Base-by-base conservation (phyloP, 2,888 invertebrate species). In the Agrotis exclamationis region DNA sequence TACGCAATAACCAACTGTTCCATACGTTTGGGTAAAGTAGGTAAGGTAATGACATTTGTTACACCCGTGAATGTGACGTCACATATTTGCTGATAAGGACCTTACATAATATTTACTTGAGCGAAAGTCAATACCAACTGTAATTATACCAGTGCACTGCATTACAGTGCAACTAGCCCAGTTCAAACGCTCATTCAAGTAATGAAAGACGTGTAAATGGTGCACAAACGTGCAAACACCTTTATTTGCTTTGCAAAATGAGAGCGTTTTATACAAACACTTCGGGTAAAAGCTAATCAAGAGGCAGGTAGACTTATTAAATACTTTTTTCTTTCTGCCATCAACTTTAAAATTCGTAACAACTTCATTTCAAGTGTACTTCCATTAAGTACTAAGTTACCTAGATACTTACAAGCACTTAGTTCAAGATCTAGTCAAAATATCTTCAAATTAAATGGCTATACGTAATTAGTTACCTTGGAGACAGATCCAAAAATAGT, bases 171-270 rank as follows among this genome's bases (percentile, higher is more conserved):
- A 44, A 60, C 54, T 24, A 45, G 18, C 20, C 18, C 4, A 16
- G 50, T 60, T 57, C 14, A 51, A 68, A 56, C 22, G 11, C 11
- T 69, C 18, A 22, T 57, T 6, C 16, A 13, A 22, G n/a, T 73
- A 50, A 66, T 74, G 48, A 74, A 59, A 54, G n/a, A 60, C 47
- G 28, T 58, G 58, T 50, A 22, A 59, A 74, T 28, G 65, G 44
- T 20, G 22, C 28, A 50, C n/a, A 63, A 6, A 58, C 39, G 22
- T 56, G 44, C n/a, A 28, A 28, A 22, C 28, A 59, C 33, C 16
- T 59, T 44, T 24, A 44, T 66, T 59, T 50, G 59, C 9, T 54
- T 54, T 66, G 22, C 45, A 58, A 66, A 66, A 74, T n/a, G 44
- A 74, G 20, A 39, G 45, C 18, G 28, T 4, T 24, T n/a, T 33